These are phyloP conservation scores for Mesitornis unicolor DNA, from an alignment of 2,113 vertebrate genomes.

Conservation along the genomic window DNA sequence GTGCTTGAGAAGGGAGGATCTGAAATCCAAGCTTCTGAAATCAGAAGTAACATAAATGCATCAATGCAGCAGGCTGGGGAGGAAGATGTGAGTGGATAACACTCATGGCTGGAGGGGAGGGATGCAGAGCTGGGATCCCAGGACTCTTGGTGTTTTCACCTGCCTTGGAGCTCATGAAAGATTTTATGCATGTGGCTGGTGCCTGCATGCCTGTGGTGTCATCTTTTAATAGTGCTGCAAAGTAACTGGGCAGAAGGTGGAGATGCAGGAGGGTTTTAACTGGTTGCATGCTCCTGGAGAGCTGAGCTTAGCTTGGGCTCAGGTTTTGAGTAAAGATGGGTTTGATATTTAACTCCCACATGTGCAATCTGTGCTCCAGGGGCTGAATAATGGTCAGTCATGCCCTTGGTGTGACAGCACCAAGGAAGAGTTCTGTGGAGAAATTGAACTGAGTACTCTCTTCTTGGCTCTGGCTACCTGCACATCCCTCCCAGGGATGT, in stretches of 20 bases:
- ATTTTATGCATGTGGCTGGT: fast-evolving
- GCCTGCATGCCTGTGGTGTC: not conserved
- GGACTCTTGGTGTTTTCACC: not conserved
- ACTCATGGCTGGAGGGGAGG: fast-evolving
- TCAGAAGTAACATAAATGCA: not conserved
- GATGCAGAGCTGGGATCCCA: too few relatives aligned
- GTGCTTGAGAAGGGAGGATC: not conserved
- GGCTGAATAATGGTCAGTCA: not conserved
- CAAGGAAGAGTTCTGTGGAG: not conserved
- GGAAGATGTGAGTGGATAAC: fast-evolving
- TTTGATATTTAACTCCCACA: fast-evolving
- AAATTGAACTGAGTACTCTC: fast-evolving
- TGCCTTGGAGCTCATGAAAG: too few relatives aligned
- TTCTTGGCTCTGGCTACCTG: not conserved
- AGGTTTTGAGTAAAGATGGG: not conserved
- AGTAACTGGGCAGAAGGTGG: fast-evolving
- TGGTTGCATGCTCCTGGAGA: not conserved
- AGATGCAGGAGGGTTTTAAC: not conserved
- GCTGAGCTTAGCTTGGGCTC: not conserved
- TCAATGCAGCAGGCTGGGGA: not conserved
- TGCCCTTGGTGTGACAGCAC: not conserved
- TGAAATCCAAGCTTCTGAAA: not conserved
- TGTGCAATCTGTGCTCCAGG: not conserved
- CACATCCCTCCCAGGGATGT: not conserved
- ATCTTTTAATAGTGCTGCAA: fast-evolving